Conservation (phyloP, 2,888 invertebrate genomes). For the Drosophila lutescens region DNA sequence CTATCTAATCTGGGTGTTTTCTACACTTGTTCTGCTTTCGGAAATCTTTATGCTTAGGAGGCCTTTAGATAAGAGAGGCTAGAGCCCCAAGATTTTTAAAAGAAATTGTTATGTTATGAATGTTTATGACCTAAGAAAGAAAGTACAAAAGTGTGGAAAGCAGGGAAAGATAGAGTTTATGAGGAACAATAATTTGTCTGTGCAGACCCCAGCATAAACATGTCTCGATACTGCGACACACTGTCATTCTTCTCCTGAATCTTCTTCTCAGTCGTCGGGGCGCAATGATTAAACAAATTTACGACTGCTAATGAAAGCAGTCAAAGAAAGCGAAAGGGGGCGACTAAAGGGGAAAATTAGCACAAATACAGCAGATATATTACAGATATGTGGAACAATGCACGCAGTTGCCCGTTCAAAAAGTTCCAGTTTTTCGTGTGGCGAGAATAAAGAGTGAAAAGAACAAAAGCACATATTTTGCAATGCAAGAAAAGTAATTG, state of each 20-base stretch:
- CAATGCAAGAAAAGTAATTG: neutral
- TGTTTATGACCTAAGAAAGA: neutral
- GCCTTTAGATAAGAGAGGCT: neutral
- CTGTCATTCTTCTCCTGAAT: slow-evolving; percentile 1
- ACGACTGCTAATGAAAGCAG: slow-evolving; percentile 7
- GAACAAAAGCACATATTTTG: neutral
- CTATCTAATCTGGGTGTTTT: slow-evolving; percentile 3
- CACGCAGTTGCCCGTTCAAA: neutral
- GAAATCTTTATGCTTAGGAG: slow-evolving; percentile 9
- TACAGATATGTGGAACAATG: slow-evolving; percentile 14
- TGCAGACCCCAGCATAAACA: slow-evolving; percentile 10
- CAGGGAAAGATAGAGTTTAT: neutral
- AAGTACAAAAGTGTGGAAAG: no score
- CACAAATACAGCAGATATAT: slow-evolving; percentile 9
- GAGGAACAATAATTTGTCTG: neutral
- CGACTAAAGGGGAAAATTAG: neutral
- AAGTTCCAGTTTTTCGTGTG: slow-evolving; percentile 13
- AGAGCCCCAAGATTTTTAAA: no score
- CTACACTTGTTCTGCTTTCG: neutral
- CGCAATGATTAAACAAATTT: slow-evolving; percentile 35
- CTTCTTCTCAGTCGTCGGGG: slow-evolving; percentile 3
- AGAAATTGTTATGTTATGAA: no score
- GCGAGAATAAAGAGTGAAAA: neutral
- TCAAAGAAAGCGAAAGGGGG: neutral
- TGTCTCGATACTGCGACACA: slow-evolving; percentile 18